phyloP scores from a whole-genome alignment of 2,888 invertebrate species.

The Clivina fossor region DNA sequence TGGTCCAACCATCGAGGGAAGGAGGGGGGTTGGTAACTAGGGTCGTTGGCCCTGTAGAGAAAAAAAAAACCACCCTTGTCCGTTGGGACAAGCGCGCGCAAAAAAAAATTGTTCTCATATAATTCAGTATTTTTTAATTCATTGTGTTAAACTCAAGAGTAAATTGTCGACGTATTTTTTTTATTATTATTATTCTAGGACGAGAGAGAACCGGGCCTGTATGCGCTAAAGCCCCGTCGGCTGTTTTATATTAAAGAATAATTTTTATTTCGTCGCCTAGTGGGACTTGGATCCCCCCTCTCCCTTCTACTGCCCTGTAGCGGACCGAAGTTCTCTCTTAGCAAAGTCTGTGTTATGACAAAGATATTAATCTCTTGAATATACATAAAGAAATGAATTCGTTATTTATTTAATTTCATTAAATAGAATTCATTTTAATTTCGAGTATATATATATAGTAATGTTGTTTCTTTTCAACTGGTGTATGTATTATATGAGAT shows the following conservation, averaged over 20 bases:
- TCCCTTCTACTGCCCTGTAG: no score
- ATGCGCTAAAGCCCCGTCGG: slow-evolving; percentile 10
- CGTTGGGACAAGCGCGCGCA: background rate
- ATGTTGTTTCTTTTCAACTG: no score
- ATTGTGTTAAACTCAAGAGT: slow-evolving; percentile 20
- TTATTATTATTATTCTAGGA: slow-evolving; percentile 15
- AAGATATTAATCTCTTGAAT: slow-evolving; percentile 31
- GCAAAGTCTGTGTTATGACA: slow-evolving; percentile 26
- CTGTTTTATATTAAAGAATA: slow-evolving; percentile 31
- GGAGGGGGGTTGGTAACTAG: slow-evolving; percentile 4
- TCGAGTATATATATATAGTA: no score
- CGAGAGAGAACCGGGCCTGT: no score
- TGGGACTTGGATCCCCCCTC: background rate
- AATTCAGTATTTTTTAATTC: slow-evolving; percentile 17
- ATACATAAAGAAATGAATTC: slow-evolving; percentile 32
- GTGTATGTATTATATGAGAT: no score
- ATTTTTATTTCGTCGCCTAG: slow-evolving; percentile 27
- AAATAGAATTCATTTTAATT: slow-evolving; percentile 25
- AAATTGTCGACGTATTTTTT: slow-evolving; percentile 21
- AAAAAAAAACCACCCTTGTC: no score
- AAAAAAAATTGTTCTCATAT: background rate
- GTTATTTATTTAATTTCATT: slow-evolving; percentile 34
- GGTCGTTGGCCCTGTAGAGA: slow-evolving; percentile 17
- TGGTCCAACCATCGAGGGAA: no score
- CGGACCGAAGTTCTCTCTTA: background rate